Base-by-base conservation (phyloP, 64 coral and sea anemone species). In the Pachyseris speciosa region DNA sequence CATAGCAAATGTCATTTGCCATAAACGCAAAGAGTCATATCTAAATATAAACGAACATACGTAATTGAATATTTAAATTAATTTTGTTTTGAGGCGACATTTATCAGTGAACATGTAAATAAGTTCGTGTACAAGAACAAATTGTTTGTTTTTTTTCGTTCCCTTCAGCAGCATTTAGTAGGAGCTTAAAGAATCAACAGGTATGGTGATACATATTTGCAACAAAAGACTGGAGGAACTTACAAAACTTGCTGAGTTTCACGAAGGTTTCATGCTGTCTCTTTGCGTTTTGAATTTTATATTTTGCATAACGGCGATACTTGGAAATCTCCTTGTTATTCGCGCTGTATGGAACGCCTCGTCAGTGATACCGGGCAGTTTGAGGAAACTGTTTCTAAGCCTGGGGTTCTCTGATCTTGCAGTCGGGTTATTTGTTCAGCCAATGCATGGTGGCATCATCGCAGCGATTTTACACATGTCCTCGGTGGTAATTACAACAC, bases 371-470 rank as follows among this genome's bases (percentile, higher is more conserved):
- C 77, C 77, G 1, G 3, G 20, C 0, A 61, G 33, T 40, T 63
- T 81, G 5, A 81, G 37, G 20, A 60, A 34, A 55, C 22, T 81
- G 16, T 40, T 85, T 33, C 31, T 85, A 3, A 78, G 88, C 32
- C 66, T 90, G 9, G 88, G 75, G 48, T 41, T 90, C 16, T 81
- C 88, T 49, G 88, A 90, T 51, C 65, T 90, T 44, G 74, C 59
- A 0, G 88, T 90, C 0, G 88, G 74, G 52, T 1, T 90, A 40
- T 37, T 81, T n/a, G 28, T 78, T 16, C 74, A 90, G 33, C 88
- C 88, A n/a, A 69, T 67, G 7, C 76, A 81, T n/a, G 77, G 31
- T 17, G 17, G 30, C 0, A 81, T 81, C 2, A 81, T 81, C 10
- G 77, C 77, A 6, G 8, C 26, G 33, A 57, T 61, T 22, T 37